Evolutionary conservation across 2,113 vertebrate species (phyloP), one percentile per base, ranked within the genome.

Genomic region (Seriola quinqueradiata): DNA sequence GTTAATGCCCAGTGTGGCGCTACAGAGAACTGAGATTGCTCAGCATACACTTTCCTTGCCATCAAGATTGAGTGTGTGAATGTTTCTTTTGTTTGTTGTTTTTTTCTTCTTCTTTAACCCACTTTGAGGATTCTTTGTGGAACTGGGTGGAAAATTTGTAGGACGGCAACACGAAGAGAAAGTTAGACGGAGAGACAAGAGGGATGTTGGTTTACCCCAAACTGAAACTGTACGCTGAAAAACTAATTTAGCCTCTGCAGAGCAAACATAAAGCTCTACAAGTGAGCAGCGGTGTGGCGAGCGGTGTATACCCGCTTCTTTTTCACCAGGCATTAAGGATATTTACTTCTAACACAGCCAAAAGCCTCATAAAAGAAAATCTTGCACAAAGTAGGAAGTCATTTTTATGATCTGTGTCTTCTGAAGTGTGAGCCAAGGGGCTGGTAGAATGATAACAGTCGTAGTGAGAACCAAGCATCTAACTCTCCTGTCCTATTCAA

Each of bases 341-440:
- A 61, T 60, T 21, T 46, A 3, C 21, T 67, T 61, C 40, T 72
- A 9, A 79, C 61, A 34, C 64, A 78, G 58, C 79, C 34, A 19
- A 38, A 55, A 67, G 44, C 46, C 75, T 83, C 52, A 81, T 78
- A 64, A 75, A 75, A 68, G 8, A 78, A 76, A 59, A 34, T 46
- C 59, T 40, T 32, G 60, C 52, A 66, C 44, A 63, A 64, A 64
- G 50, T 16, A 67, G 68, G 44, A 32, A 19, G n/a, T 55, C n/a
- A 6, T 44, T 82, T 85, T 73, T 73, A 48, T 52, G 65, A 79
- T 70, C 63, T 74, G 42, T 74, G 42, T 68, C 77, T 63, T 71
- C 38, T 68, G 81, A 84, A 66, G 77, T 36, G 0, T 55, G 67
- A 87, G 13, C 68, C 46, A 28, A 59, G 48, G 52, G 28, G 42